These are phyloP conservation scores for Lymantria monacha DNA, from an alignment of 2,888 invertebrate species.

Conservation along the genomic window DNA sequence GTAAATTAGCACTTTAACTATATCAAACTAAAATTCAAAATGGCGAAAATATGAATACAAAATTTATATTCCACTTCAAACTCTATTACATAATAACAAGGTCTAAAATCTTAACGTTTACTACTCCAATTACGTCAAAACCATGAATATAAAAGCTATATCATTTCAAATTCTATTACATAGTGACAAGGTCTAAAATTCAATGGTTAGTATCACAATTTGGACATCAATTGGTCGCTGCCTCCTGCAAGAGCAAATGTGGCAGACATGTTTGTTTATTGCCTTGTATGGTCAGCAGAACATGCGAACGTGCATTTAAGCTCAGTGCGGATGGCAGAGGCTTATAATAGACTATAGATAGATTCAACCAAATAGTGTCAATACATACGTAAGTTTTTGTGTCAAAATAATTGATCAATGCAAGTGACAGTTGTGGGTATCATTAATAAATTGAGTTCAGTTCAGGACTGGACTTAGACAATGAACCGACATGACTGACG, in stretches of 20 bases:
- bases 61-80: not conserved
- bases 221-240: conserved; percentile 32
- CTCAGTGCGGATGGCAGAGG: conserved; percentile 2
- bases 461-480: too few relatives aligned
- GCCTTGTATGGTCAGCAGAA: conserved; percentile 27
- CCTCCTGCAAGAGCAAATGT: conserved; percentile 31
- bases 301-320: conserved; percentile 8
- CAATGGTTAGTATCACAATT: conserved; percentile 7
- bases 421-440: too few relatives aligned
- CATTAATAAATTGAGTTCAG: too few relatives aligned
- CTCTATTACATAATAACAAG: not conserved
- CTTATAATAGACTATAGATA: conserved; percentile 2
- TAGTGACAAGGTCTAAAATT: conserved; percentile 8
- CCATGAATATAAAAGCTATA: not conserved
- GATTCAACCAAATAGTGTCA: not conserved
- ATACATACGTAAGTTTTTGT: too few relatives aligned
- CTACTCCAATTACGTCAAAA: not conserved
- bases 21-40: conserved; percentile 16
- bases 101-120: not conserved
- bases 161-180: not conserved
- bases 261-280: conserved; percentile 35
- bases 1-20: conserved; percentile 1
- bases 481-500: too few relatives aligned
- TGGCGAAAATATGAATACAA: conserved; percentile 12
- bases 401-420: too few relatives aligned